A percentile compares a stretch with the other conserved stretches of the same genome.
Evolutionary conservation across 2,797 vertebrate genomes (phyloP).

Genomic region (Artibeus jamaicensis): DNA sequence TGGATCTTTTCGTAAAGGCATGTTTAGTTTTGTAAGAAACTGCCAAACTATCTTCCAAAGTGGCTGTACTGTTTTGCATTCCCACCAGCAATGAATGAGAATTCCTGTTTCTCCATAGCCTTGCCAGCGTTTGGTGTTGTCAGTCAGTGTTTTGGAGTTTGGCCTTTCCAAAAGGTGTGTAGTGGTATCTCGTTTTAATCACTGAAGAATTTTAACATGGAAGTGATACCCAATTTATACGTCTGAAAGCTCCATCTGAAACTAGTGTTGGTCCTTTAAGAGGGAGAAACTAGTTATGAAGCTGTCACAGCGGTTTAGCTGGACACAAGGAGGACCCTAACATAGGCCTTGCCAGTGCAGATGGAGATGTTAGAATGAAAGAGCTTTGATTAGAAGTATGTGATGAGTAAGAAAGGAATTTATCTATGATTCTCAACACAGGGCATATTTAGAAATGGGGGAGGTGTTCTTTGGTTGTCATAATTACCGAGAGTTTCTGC

Average conservation of each 20-base stretch:
- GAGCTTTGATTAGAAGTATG: not conserved
- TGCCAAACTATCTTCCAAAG: conserved; percentile 17
- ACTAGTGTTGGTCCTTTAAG: not conserved
- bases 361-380: not conserved
- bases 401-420: not conserved
- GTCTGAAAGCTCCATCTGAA: not conserved
- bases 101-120: conserved; percentile 18
- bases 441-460: not conserved
- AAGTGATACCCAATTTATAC: not conserved
- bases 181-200: conserved; percentile 24
- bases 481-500: not conserved
- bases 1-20: not conserved
- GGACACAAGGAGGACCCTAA: not conserved
- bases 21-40: conserved; percentile 39
- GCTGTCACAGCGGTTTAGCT: not conserved
- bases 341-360: not conserved
- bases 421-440: not conserved
- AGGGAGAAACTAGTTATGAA: not conserved
- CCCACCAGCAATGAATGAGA: conserved; percentile 9
- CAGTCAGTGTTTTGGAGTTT: conserved; percentile 20
- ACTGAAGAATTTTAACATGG: not conserved
- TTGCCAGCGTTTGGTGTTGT: not conserved
- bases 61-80: conserved; percentile 11
- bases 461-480: not conserved
- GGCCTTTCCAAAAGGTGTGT: conserved; percentile 9